phyloP scores from a whole-genome alignment of 2,888 invertebrate species.

The Metellina segmentata region DNA sequence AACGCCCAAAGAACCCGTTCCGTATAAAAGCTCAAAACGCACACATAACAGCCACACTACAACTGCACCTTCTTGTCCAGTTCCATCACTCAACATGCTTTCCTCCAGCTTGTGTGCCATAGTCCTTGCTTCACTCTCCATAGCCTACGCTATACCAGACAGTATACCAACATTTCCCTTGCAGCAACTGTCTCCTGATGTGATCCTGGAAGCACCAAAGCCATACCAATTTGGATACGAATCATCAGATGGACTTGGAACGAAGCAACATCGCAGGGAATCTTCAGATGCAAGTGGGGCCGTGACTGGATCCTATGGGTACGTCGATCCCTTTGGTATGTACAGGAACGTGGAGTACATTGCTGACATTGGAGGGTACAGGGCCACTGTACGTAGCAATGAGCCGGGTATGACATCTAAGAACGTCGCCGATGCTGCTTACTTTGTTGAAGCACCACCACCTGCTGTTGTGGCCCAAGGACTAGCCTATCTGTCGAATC shows the following conservation, averaged over 20 bases:
- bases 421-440: conserved; percentile 32
- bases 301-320: conserved; percentile 56
- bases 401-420: conserved; percentile 51
- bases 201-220: background rate
- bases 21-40: background rate
- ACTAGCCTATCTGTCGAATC: conserved; percentile 2
- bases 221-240: conserved; percentile 63
- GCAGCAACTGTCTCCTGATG: background rate
- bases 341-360: conserved; percentile 63
- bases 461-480: conserved; percentile 43
- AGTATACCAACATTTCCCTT: no score
- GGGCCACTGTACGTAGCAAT: conserved; percentile 49
- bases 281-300: conserved; percentile 28
- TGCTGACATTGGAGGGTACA: conserved; percentile 55
- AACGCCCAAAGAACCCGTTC: background rate
- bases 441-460: conserved; percentile 35
- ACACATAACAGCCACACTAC: background rate
- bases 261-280: conserved; percentile 40
- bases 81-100: background rate
- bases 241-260: conserved; percentile 58
- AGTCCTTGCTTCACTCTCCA: background rate
- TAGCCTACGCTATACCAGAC: background rate
- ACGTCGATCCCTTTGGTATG: conserved; percentile 37
- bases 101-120: background rate
- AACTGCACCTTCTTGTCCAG: background rate